Conservation (phyloP, 2,797 vertebrate genomes). For the Cheirogaleus major region DNA sequence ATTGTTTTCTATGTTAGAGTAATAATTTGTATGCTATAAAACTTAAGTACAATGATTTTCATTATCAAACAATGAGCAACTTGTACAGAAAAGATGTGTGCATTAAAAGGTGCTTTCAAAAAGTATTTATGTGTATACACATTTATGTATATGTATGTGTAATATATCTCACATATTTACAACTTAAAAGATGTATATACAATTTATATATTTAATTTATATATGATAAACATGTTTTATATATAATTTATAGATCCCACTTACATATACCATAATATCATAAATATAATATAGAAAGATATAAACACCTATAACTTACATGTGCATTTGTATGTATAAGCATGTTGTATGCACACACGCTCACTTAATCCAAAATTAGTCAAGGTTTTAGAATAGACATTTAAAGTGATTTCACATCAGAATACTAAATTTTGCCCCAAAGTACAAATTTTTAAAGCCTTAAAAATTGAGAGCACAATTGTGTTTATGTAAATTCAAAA, state of each 20-base stretch:
- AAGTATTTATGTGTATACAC: not conserved
- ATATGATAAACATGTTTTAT: not conserved
- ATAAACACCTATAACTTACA: not conserved
- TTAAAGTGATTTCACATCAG: conserved; percentile 3
- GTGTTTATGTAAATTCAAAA: conserved; percentile 40
- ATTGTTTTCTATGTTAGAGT: not conserved
- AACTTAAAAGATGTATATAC: not conserved
- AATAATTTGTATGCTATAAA: not conserved
- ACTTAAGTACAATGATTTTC: not conserved
- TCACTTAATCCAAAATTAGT: not conserved
- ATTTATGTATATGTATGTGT: not conserved
- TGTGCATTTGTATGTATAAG: not conserved
- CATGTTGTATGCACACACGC: not conserved
- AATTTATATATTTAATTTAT: not conserved
- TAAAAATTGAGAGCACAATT: conserved; percentile 27
- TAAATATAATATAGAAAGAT: not conserved
- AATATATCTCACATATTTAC: not conserved
- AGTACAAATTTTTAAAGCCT: conserved; percentile 28
- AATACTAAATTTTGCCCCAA: conserved; percentile 14
- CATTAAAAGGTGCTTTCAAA: not conserved
- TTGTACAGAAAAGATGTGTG: not conserved
- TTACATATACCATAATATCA: not conserved
- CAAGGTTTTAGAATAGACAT: not conserved
- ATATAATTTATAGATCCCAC: not conserved
- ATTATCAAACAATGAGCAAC: not conserved